Evolutionary conservation across 2,113 vertebrate species (phyloP), one percentile per base, ranked within the genome.

Genomic region (Hystrix brachyura): DNA sequence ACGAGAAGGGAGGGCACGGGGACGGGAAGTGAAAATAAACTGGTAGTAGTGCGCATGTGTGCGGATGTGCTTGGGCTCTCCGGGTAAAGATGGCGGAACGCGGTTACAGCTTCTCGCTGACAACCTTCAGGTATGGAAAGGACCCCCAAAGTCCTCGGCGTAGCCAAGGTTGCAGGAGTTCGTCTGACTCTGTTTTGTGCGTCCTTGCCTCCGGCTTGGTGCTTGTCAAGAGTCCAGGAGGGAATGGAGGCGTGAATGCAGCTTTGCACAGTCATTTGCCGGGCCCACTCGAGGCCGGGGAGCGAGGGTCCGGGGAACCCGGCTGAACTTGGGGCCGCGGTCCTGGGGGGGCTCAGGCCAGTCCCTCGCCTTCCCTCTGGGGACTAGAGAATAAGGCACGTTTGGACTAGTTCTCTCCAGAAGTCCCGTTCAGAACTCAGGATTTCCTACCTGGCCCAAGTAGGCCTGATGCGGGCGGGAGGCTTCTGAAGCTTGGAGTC

Each of bases 81-180:
- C 7, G 48, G 32, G 53, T 46, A 55, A 99, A 99, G 90, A 99
- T 99, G 99, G 99, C 99, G 98, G 99, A 99, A 95, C 99, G 99
- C 5, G 99, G 99, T 0, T 99, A 99, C 91, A 99, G 99, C 98
- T 99, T 99, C 96, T 99, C 99, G 10, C 99, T 99, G 93, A 99
- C 99, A 83, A 99, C 99, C 15, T 99, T 99, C 98, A 99, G 99
- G 99, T 99, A 98, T 93, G 10, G 0, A 51, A 38, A 7, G 1
- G 18, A 21, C 55, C n/a, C 29, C n/a, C 4, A 14, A 46, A 6
- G 25, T 85, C 18, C 5, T 81, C 19, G 19, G 27, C 0, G 2
- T 0, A 19, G 7, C 23, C 0, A 43, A 51, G 64, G n/a, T 85
- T 55, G 25, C 59, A n/a, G 67, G 55, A 79, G 3, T n/a, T 65